These are phyloP conservation scores for Peromyscus attwateri DNA, from an alignment of 2,797 vertebrate genomes.

Conservation along the genomic window DNA sequence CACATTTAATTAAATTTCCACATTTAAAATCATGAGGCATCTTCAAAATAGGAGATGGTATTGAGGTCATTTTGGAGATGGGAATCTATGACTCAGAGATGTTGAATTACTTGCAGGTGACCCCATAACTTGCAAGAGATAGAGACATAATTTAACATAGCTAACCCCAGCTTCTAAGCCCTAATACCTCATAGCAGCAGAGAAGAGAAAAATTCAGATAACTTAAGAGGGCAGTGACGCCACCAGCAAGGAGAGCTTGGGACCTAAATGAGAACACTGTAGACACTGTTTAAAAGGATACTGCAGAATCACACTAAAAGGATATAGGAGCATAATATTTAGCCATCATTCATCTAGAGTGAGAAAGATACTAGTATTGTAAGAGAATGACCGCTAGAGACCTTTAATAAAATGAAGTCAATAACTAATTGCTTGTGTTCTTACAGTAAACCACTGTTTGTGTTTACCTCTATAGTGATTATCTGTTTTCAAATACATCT, in stretches of 20 bases:
- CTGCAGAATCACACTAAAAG: neutral
- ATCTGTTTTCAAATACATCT: neutral
- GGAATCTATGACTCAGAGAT: conserved; percentile 28
- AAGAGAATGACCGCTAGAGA: conserved; percentile 9
- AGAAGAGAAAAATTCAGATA: neutral
- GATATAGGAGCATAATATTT: neutral
- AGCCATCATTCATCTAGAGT: neutral
- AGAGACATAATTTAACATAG: neutral
- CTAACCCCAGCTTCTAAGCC: neutral
- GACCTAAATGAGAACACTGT: neutral
- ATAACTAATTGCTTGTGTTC: conserved; percentile 34
- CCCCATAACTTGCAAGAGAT: neutral
- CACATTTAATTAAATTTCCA: neutral
- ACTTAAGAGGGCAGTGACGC: neutral
- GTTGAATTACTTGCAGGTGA: neutral
- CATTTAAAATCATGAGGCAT: neutral
- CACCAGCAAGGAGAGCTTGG: neutral
- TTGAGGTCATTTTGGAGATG: neutral
- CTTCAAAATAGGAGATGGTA: neutral
- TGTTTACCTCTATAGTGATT: neutral
- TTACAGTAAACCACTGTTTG: neutral
- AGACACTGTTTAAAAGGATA: neutral
- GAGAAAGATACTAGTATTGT: neutral
- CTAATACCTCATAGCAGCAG: neutral
- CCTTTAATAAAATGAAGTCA: neutral